These are phyloP conservation scores for Apamea crenata DNA, from an alignment of 2,888 invertebrate species.

Conservation along the genomic window DNA sequence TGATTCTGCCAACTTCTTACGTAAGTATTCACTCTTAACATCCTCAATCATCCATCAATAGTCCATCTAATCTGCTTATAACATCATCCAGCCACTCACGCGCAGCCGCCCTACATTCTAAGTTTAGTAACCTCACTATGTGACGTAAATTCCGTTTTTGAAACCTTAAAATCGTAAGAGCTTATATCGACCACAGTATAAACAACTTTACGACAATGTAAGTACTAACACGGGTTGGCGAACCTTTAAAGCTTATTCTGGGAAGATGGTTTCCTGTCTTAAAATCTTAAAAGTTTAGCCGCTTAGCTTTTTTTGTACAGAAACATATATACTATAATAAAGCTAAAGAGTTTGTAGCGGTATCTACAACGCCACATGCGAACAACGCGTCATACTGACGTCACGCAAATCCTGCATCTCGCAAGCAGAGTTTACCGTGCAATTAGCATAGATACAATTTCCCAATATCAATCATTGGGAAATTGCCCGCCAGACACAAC, in stretches of 20 bases:
- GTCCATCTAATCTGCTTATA: neutral
- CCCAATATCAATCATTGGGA: no score
- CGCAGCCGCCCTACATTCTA: constrained; percentile 27
- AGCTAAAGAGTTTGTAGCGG: no score
- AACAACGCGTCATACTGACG: no score
- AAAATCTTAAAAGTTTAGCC: neutral
- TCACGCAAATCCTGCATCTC: no score
- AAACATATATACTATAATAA: neutral
- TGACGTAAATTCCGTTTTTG: constrained; percentile 36
- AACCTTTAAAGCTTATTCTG: constrained; percentile 27
- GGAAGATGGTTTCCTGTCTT: constrained; percentile 12
- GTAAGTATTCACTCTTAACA: neutral
- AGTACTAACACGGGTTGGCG: constrained; percentile 21
- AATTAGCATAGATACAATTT: no score
- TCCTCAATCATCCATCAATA: neutral
- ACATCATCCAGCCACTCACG: neutral
- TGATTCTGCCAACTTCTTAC: no score
- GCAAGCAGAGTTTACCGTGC: no score
- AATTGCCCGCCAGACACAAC: no score
- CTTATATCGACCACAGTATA: constrained; percentile 23
- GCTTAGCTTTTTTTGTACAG: neutral
- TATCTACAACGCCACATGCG: no score
- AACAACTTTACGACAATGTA: constrained; percentile 42
- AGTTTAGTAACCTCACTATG: constrained; percentile 33
- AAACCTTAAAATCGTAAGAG: constrained; percentile 20